phyloP scores from a whole-genome alignment of 2,888 invertebrate genomes.

The Odontothrips loti region DNA sequence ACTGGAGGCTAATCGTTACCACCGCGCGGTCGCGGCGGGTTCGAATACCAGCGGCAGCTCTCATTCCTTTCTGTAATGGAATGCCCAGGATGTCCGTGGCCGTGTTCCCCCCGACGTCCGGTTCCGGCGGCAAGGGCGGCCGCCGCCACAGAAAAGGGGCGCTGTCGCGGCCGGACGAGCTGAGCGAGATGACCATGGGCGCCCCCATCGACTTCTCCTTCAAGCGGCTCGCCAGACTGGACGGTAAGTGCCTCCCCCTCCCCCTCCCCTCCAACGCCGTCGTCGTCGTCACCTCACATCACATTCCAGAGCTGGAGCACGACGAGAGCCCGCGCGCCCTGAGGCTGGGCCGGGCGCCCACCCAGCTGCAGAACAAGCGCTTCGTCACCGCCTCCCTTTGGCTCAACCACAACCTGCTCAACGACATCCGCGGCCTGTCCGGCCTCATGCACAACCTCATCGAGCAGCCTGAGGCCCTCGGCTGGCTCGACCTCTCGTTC shows the following conservation, averaged over 20 bases:
- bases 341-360: conserved; percentile 47
- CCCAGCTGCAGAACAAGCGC: conserved; percentile 44
- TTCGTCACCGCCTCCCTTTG: conserved; percentile 50
- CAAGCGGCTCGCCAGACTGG: not conserved
- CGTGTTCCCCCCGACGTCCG: not conserved
- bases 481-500: conserved; percentile 54
- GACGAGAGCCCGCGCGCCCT: conserved; percentile 45
- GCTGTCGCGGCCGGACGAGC: not conserved
- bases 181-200: conserved; percentile 3
- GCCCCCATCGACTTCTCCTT: conserved; percentile 21
- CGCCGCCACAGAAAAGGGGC: too few relatives aligned
- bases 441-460: conserved; percentile 45
- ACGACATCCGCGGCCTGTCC: conserved; percentile 45
- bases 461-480: conserved; percentile 47
- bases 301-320: not conserved
- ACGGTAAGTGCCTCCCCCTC: not conserved
- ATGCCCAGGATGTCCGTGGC: not conserved
- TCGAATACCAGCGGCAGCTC: too few relatives aligned
- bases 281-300: too few relatives aligned
- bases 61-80: too few relatives aligned
- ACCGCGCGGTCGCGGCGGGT: too few relatives aligned
- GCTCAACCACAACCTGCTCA: conserved; percentile 51
- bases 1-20: too few relatives aligned
- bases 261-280: not conserved
- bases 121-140: not conserved